These are phyloP conservation scores for Drosophila barbarae DNA, from an alignment of 2,888 invertebrate genomes.

Conservation along the genomic window DNA sequence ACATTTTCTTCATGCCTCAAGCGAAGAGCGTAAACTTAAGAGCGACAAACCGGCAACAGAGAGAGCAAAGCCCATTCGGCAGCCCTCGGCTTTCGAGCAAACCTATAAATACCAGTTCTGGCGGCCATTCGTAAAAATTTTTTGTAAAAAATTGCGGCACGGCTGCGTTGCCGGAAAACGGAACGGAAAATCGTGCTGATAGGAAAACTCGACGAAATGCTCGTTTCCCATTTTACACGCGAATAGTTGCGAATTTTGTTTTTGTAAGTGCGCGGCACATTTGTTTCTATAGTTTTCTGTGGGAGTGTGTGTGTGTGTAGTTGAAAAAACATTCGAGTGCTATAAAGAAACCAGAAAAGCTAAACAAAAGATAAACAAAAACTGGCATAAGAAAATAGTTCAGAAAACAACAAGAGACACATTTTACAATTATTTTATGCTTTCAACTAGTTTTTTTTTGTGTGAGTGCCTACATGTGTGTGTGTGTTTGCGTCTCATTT, in stretches of 20 bases:
- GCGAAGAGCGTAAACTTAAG: too few species aligned
- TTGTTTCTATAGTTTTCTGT: constrained; percentile 42
- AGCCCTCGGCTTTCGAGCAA: neutral
- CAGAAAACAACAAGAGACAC: constrained; percentile 29
- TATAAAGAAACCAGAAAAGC: constrained; percentile 4
- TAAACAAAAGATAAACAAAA: constrained; percentile 17
- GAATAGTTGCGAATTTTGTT: constrained; percentile 27
- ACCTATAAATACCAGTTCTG: constrained; percentile 3
- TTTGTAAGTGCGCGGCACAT: constrained; percentile 33
- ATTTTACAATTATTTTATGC: constrained; percentile 41
- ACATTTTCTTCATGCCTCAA: too few species aligned
- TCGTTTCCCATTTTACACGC: constrained; percentile 50
- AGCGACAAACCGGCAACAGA: neutral
- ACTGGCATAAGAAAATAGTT: constrained; percentile 5
- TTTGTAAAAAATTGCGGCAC: neutral
- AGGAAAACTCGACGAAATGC: constrained; percentile 14
- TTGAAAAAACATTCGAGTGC: constrained; percentile 54
- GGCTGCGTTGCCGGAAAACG: constrained; percentile 3
- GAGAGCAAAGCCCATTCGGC: constrained; percentile 3
- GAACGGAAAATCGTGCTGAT: constrained; percentile 4
- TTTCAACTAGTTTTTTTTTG: constrained; percentile 49
- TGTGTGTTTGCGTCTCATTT: constrained; percentile 36
- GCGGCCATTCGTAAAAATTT: neutral
- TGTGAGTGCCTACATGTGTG: constrained; percentile 34
- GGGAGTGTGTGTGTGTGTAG: constrained; percentile 41